A percentile compares a stretch with the other conserved stretches of the same genome.
phyloP scores from a whole-genome alignment of 2,113 vertebrate species.

The Stegastes partitus region DNA sequence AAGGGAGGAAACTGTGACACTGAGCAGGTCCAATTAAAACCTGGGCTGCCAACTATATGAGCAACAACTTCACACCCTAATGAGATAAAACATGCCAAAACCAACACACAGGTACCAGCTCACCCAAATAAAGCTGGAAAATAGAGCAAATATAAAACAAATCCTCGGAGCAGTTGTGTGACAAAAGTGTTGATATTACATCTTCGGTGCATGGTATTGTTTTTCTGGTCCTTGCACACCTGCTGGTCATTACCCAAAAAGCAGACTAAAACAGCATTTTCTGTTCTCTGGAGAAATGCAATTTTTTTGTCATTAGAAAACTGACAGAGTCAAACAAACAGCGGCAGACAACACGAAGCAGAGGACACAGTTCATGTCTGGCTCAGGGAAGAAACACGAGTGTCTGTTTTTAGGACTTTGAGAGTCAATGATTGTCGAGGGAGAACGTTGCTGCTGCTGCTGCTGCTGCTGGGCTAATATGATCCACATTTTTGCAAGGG shows the following conservation, averaged over 20 bases:
- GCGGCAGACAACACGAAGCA: conserved; percentile 57
- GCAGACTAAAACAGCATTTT: conserved; percentile 7
- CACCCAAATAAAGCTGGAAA: conserved; percentile 5
- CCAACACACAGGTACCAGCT: conserved; percentile 6
- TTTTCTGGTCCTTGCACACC: conserved; percentile 36
- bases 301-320: conserved; percentile 61
- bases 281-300: conserved; percentile 44
- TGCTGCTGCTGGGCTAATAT: conserved; percentile 77
- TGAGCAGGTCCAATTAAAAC: conserved; percentile 1
- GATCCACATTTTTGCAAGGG: conserved; percentile 79
- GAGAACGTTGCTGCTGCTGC: conserved; percentile 73
- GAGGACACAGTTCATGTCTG: conserved; percentile 64
- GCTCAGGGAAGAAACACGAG: conserved; percentile 52
- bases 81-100: conserved; percentile 17
- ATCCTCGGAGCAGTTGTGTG: conserved; percentile 15
- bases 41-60: neutral
- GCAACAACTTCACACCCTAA: conserved; percentile 10
- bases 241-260: conserved; percentile 51
- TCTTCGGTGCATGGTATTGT: neutral
- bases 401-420: conserved; percentile 74
- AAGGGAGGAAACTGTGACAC: neutral
- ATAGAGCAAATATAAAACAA: conserved; percentile 37
- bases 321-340: conserved; percentile 72
- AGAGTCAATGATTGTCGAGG: conserved; percentile 71
- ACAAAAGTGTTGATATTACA: conserved; percentile 43